phyloP scores from a whole-genome alignment of 2,888 invertebrate species.

The Neoaliturus tenellus region DNA sequence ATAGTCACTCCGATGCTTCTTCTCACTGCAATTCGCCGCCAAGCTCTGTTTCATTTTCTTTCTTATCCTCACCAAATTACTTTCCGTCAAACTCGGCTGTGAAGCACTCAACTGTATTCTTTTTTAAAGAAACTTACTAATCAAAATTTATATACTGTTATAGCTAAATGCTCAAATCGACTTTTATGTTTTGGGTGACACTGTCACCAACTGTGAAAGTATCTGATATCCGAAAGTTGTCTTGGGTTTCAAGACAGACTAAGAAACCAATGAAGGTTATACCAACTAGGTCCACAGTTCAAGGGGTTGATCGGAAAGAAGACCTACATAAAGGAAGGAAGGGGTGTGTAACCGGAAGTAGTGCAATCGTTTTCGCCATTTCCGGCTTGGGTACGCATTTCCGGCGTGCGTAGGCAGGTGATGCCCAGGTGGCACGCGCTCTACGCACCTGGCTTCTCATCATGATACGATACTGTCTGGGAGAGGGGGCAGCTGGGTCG shows the following conservation, averaged over 20 bases:
- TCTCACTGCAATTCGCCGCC: not conserved
- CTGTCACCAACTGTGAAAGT: too few species aligned
- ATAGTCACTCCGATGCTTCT: not conserved
- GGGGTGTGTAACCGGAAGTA: constrained; percentile 38
- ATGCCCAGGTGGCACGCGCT: constrained; percentile 25
- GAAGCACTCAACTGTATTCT: not conserved
- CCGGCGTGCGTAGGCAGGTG: constrained; percentile 2
- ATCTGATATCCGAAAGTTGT: too few species aligned
- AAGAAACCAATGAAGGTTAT: not conserved
- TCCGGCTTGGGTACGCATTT: not conserved
- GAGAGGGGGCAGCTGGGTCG: not conserved
- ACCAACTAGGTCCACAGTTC: not conserved
- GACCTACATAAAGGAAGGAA: constrained; percentile 1
- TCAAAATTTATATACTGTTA: too few species aligned
- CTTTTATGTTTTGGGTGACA: too few species aligned
- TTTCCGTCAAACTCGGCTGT: not conserved
- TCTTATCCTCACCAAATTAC: not conserved
- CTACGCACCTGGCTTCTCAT: not conserved
- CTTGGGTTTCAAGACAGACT: not conserved
- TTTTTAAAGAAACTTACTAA: too few species aligned
- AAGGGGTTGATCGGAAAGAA: constrained; percentile 44
- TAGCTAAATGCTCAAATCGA: too few species aligned
- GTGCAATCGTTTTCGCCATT: constrained; percentile 34
- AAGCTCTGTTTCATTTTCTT: not conserved
- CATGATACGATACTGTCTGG: not conserved